Evolutionary conservation across 1,140 invertebrate genomes (phyloP).

Genomic region (Drosophila parvula): DNA sequence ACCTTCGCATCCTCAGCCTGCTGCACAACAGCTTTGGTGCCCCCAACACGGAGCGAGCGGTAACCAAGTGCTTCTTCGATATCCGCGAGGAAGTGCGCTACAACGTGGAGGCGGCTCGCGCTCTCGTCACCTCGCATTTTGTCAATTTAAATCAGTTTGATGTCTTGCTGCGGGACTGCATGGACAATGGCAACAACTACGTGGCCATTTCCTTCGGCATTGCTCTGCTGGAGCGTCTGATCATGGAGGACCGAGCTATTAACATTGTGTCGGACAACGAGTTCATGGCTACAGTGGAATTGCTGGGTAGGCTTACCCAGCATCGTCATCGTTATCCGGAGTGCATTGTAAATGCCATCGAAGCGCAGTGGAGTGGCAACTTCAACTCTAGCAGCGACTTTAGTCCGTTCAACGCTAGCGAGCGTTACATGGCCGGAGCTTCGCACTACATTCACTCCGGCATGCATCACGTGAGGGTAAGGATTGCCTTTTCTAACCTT

Average conservation of each 20-base stretch:
- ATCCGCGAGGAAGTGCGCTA: conserved; percentile 94
- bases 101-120: conserved; percentile 96
- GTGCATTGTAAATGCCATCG: conserved; percentile 90
- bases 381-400: conserved; percentile 86
- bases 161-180: conserved; percentile 91
- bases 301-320: conserved; percentile 89
- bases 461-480: conserved; percentile 90
- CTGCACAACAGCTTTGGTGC: conserved; percentile 95
- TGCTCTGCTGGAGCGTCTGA: conserved; percentile 94
- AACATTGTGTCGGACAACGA: conserved; percentile 92
- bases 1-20: conserved; percentile 94
- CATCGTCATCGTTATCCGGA: conserved; percentile 92
- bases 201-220: conserved; percentile 95
- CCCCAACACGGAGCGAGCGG: conserved; percentile 95
- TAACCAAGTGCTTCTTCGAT: conserved; percentile 92
- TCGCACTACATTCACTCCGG: conserved; percentile 97
- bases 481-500: conserved; percentile 37
- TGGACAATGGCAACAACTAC: conserved; percentile 94
- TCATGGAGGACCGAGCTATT: conserved; percentile 93
- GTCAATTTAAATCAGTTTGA: conserved; percentile 92
- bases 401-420: conserved; percentile 86
- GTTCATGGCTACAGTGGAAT: conserved; percentile 93
- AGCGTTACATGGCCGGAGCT: conserved; percentile 89
- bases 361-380: conserved; percentile 89
- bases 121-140: conserved; percentile 90